These are phyloP conservation scores for Colostygia pectinataria DNA, from an alignment of 2,888 invertebrate genomes.

Conservation along the genomic window DNA sequence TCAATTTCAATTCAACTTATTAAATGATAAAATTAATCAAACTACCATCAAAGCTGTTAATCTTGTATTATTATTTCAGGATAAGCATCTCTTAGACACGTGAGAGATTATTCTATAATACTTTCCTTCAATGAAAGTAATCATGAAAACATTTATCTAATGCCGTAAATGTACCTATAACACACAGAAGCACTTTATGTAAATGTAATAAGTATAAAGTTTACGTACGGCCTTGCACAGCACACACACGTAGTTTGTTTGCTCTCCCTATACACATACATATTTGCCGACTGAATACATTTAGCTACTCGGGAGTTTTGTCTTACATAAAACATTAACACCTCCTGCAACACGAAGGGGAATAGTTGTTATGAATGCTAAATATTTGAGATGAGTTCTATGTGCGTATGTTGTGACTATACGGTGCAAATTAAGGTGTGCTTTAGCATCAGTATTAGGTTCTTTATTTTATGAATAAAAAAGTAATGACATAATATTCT, in stretches of 20 bases:
- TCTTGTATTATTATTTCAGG: too few species aligned
- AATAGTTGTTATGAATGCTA: constrained; percentile 22
- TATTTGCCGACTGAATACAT: constrained; percentile 47
- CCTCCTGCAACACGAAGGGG: constrained; percentile 28
- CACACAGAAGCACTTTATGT: constrained; percentile 12
- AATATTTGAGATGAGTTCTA: constrained; percentile 23
- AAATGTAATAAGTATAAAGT: constrained; percentile 23
- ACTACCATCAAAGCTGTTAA: too few species aligned
- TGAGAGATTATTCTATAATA: too few species aligned
- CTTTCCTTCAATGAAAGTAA: too few species aligned
- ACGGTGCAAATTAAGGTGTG: too few species aligned
- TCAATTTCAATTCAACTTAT: too few species aligned
- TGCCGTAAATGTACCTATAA: constrained; percentile 3
- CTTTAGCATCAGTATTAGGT: too few species aligned
- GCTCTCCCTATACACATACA: constrained; percentile 34
- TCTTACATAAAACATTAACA: constrained; percentile 41
- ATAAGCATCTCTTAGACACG: too few species aligned
- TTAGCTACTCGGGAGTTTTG: constrained; percentile 35
- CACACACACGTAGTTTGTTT: constrained; percentile 35
- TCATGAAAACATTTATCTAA: constrained; percentile 9
- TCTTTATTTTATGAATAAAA: too few species aligned
- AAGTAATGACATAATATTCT: too few species aligned
- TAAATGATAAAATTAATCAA: too few species aligned
- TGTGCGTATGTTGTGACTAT: too few species aligned
- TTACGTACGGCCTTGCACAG: constrained; percentile 16